A percentile compares a stretch with the other conserved stretches of the same genome.
phyloP scores from a whole-genome alignment of 2,888 invertebrate genomes.

The Myopa tessellatipennis region DNA sequence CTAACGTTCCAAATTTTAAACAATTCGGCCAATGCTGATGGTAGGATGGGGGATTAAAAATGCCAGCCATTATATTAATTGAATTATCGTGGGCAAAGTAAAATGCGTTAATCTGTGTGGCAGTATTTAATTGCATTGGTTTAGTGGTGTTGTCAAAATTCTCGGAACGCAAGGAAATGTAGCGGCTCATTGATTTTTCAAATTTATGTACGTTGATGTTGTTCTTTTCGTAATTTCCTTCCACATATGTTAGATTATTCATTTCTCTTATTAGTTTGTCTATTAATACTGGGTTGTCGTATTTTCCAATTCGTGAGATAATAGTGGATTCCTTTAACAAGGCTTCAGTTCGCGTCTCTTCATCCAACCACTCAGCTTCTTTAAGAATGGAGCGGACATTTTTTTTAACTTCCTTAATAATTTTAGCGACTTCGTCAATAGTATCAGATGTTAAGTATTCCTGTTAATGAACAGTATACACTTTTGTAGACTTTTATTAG shows the following conservation, averaged over 20 bases:
- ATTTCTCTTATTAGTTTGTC: conserved; percentile 54
- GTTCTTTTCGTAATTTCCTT: conserved; percentile 53
- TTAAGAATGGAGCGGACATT: conserved; percentile 52
- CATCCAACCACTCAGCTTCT: conserved; percentile 61
- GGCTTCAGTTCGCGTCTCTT: conserved; percentile 57
- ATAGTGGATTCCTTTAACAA: conserved; percentile 57
- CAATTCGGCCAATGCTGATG: conserved; percentile 60
- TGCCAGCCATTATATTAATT: conserved; percentile 62
- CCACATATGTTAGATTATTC: conserved; percentile 50
- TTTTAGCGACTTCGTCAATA: conserved; percentile 50
- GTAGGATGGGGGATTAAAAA: conserved; percentile 60
- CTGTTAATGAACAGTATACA: conserved; percentile 46
- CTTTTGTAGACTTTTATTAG: neutral
- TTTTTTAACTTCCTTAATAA: conserved; percentile 57
- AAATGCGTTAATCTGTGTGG: conserved; percentile 61
- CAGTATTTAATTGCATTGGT: conserved; percentile 56
- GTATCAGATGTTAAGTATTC: conserved; percentile 55
- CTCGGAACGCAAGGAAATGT: conserved; percentile 50
- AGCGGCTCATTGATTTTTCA: conserved; percentile 52
- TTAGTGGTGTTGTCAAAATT: conserved; percentile 50
- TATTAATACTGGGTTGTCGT: conserved; percentile 49
- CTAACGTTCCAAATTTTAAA: conserved; percentile 61
- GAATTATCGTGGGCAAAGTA: conserved; percentile 63
- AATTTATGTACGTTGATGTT: conserved; percentile 55
- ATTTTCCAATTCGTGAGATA: conserved; percentile 52